A percentile compares a stretch with the other conserved stretches of the same genome.
phyloP scores from a whole-genome alignment of 2,113 vertebrate species.

The Myiozetetes cayanensis region DNA sequence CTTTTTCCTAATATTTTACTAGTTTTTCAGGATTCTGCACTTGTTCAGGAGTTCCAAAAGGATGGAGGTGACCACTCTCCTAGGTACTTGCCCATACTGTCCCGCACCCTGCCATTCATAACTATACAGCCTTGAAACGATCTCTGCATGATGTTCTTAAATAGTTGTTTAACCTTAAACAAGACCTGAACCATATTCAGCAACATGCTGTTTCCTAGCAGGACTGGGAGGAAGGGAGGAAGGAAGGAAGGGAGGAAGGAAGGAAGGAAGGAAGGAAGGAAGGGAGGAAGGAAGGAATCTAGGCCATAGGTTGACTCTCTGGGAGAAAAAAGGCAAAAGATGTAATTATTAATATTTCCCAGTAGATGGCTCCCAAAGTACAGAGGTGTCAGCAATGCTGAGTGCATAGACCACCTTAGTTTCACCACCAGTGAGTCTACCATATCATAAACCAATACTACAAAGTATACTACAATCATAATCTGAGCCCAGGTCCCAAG shows the following conservation, averaged over 20 bases:
- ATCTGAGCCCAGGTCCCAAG: neutral
- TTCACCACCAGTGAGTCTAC: neutral
- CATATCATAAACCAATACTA: neutral
- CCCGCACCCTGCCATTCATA: neutral
- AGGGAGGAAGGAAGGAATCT: neutral
- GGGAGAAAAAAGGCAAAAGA: neutral
- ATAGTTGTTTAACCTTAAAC: neutral
- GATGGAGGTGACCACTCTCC: neutral
- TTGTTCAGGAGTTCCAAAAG: neutral
- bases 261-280: neutral
- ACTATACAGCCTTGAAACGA: neutral
- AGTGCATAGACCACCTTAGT: neutral
- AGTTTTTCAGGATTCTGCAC: neutral
- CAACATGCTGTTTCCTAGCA: neutral
- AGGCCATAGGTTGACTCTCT: neutral
- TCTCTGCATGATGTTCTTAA: neutral
- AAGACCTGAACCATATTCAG: neutral
- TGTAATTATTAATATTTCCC: neutral
- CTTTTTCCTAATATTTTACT: neutral
- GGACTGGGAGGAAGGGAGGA: too few relatives aligned
- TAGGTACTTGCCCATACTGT: neutral
- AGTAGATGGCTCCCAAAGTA: neutral
- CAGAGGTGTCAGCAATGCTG: neutral
- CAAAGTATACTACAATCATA: neutral
- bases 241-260: neutral